Base-by-base conservation (phyloP, 2,797 vertebrate species). In the Neomorphus geoffroyi region DNA sequence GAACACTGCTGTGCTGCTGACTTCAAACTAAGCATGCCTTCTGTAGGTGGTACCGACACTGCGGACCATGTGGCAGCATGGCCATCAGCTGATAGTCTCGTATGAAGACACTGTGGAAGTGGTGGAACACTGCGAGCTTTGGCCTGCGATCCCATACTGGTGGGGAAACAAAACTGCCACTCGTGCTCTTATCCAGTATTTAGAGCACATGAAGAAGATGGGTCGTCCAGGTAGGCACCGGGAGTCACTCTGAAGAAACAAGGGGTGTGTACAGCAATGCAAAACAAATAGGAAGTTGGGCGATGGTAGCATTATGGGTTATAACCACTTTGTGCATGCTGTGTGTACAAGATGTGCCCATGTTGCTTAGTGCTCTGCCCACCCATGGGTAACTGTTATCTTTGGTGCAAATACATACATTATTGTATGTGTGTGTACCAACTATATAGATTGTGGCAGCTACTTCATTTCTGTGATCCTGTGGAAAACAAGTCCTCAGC, bases 111-210 rank as follows among this genome's bases (percentile, higher is more conserved):
- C 58, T 0, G 0, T 54, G 54, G 33, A 93, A 1, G 95, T 98
- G 66, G n/a, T 3, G 12, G 78, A 90, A 43, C 98, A 99, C 70
- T 22, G 8, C 1, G 98, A 98, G 91, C 97, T 99, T 62, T 99
- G 99, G 99, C 98, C 98, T 0, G 95, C 91, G 2, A 96, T 99
- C 89, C 98, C 99, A 0, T 99, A 99, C 97, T 98, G 98, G 98
- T 99, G 99, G 99, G 99, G 98, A 39, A 97, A 99, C 94, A 95
- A 98, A 93, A 95, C 79, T 2, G 96, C 98, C 24, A 97, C 98
- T 4, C 28, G 94, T 1, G 97, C 94, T 6, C 98, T 99, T 3
- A 94, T 99, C 78, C 81, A 62, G 7, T 99, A 98, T 94, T 96
- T 99, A 58, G 98, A 99, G 54, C 54, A 9, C 67, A 97, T 98